A percentile compares a stretch with the other conserved stretches of the same genome.
Evolutionary conservation across 2,797 vertebrate species (phyloP).

Genomic region (Zenarchopterus dispar): DNA sequence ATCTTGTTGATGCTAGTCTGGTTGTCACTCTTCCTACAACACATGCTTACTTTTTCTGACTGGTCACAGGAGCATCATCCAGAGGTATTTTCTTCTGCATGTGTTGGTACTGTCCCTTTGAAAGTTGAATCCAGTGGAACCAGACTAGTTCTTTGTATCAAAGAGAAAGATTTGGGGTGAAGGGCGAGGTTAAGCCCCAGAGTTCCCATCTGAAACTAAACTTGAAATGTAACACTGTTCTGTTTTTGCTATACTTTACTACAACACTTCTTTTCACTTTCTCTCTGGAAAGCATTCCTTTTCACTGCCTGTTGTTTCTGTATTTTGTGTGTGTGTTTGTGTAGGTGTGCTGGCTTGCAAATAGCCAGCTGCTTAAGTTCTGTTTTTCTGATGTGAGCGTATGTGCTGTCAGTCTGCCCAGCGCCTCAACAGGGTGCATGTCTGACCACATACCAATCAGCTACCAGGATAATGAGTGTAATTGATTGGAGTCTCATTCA

Average conservation of each 20-base stretch:
- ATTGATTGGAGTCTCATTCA: conserved; percentile 77
- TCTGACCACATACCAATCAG: conserved; percentile 73
- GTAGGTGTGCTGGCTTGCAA: not conserved
- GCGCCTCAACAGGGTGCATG: conserved; percentile 47
- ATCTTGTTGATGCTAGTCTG: no score
- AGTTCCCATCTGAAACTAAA: conserved; percentile 3
- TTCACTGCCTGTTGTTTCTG: conserved; percentile 8
- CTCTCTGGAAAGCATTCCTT: not conserved
- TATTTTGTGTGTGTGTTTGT: not conserved
- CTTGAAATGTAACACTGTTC: no score
- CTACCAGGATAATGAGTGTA: conserved; percentile 72
- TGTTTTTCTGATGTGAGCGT: not conserved
- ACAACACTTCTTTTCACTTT: conserved; percentile 13
- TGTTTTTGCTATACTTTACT: no score
- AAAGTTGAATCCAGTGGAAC: no score
- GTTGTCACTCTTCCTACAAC: no score
- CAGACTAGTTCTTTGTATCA: no score
- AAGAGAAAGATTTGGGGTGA: no score
- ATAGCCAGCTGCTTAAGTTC: conserved; percentile 29
- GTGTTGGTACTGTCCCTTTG: no score
- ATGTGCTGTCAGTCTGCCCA: conserved; percentile 30
- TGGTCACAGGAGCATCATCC: no score
- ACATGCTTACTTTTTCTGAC: no score
- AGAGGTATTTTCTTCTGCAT: no score
- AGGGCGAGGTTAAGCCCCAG: not conserved